Conservation (phyloP, 2,113 vertebrate species). For the Burhinus bistriatus region DNA sequence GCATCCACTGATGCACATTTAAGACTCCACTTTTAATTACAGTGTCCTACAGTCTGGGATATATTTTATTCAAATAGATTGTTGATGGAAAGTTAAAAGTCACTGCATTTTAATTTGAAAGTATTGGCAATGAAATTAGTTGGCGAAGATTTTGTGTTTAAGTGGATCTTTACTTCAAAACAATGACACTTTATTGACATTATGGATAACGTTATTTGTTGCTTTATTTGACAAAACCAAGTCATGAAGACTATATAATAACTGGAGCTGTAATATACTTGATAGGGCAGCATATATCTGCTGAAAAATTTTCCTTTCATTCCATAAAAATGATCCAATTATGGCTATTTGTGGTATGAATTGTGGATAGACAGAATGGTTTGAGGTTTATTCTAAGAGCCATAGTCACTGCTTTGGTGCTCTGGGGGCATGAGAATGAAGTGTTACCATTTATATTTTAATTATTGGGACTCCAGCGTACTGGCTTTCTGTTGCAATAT, state of each 20-base stretch:
- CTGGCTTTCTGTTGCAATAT: not conserved
- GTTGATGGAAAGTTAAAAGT: not conserved
- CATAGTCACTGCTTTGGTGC: not conserved
- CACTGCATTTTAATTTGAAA: not conserved
- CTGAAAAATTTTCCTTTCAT: not conserved
- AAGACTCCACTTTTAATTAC: not conserved
- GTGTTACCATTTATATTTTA: not conserved
- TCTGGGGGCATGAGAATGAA: not conserved
- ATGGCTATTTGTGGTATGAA: not conserved
- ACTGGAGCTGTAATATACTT: not conserved
- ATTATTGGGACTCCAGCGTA: not conserved
- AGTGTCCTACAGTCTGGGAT: not conserved
- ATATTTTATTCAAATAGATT: not conserved
- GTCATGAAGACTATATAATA: not conserved
- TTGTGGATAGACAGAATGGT: not conserved
- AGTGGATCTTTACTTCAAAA: not conserved
- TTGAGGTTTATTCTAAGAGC: not conserved
- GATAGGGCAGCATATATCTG: not conserved
- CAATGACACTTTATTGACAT: not conserved
- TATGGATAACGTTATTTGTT: not conserved
- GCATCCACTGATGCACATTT: not conserved
- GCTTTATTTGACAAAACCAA: not conserved
- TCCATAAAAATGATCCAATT: not conserved
- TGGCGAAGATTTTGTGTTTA: not conserved
- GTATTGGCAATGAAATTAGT: not conserved